A percentile compares a stretch with the other conserved stretches of the same genome.
Conservation (phyloP, 2,113 vertebrate species). For the Amphiprion percula region DNA sequence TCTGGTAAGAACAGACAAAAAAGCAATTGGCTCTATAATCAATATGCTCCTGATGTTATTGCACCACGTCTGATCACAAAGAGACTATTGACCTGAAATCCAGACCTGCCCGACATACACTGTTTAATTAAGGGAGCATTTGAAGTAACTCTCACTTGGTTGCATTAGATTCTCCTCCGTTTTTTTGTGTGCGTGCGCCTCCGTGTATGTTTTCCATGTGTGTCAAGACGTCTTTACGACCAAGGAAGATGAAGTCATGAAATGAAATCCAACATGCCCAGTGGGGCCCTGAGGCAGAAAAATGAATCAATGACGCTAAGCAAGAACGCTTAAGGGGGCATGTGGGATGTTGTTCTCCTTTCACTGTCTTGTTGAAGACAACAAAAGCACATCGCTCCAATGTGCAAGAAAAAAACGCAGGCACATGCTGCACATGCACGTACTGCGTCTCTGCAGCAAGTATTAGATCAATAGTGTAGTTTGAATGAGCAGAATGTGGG, state of each 20-base stretch:
- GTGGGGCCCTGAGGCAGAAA: conserved; percentile 63
- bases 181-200: conserved; percentile 22
- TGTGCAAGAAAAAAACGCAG: conserved; percentile 1
- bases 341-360: conserved; percentile 57
- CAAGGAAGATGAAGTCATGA: conserved; percentile 62
- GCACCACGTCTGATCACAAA: conserved; percentile 11
- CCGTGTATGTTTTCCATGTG: conserved; percentile 36
- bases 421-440: not conserved
- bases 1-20: conserved; percentile 9
- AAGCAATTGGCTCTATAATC: conserved; percentile 1
- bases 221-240: conserved; percentile 58
- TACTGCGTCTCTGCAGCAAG: conserved; percentile 2
- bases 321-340: conserved; percentile 63
- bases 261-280: conserved; percentile 68
- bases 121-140: conserved; percentile 31
- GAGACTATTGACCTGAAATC: conserved; percentile 38
- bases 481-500: not conserved
- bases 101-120: conserved; percentile 4
- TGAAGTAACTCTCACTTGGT: conserved; percentile 38
- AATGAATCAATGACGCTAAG: conserved; percentile 72
- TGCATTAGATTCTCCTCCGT: not conserved
- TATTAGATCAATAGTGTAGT: not conserved
- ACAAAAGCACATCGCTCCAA: conserved; percentile 28
- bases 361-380: conserved; percentile 67
- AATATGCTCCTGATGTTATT: conserved; percentile 3